phyloP scores from a whole-genome alignment of 2,113 vertebrate species.

The Polyodon spathula region DNA sequence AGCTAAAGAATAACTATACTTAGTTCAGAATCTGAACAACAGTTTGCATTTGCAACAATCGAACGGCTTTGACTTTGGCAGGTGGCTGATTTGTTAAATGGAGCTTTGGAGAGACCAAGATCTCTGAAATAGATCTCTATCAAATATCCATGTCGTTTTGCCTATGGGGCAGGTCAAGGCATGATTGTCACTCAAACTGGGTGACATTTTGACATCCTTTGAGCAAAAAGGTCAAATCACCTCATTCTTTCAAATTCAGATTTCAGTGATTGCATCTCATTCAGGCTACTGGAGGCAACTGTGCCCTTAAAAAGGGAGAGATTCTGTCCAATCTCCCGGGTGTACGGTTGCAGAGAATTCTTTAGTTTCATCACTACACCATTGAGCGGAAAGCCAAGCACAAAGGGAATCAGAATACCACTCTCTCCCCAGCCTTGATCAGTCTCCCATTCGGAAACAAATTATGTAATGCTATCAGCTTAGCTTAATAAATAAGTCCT shows the following conservation, averaged over 20 bases:
- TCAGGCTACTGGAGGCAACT: slow-evolving; percentile 34
- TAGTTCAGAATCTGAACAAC: no score
- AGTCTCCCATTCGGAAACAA: slow-evolving; percentile 30
- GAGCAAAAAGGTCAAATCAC: slow-evolving; percentile 33
- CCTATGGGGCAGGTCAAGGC: background rate
- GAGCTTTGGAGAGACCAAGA: slow-evolving; percentile 20
- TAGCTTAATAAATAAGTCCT: background rate
- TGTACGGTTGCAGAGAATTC: slow-evolving; percentile 46
- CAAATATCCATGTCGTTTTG: background rate
- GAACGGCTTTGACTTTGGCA: slow-evolving; percentile 17
- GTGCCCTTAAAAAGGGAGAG: slow-evolving; percentile 43
- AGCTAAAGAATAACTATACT: no score
- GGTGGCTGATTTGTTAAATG: slow-evolving; percentile 30
- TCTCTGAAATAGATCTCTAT: slow-evolving; percentile 2
- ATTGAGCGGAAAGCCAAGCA: slow-evolving; percentile 29
- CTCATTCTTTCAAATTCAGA: slow-evolving; percentile 37
- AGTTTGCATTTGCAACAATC: no score
- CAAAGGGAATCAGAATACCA: background rate
- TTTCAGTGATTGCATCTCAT: slow-evolving; percentile 41
- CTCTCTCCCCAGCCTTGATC: slow-evolving; percentile 23
- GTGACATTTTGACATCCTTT: background rate
- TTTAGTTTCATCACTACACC: slow-evolving; percentile 40
- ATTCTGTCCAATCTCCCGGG: slow-evolving; percentile 27
- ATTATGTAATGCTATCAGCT: slow-evolving; percentile 23
- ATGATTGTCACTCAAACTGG: slow-evolving; percentile 6